Base-by-base conservation (phyloP, 1,140 invertebrate species). In the Rhagoletis zephyria region DNA sequence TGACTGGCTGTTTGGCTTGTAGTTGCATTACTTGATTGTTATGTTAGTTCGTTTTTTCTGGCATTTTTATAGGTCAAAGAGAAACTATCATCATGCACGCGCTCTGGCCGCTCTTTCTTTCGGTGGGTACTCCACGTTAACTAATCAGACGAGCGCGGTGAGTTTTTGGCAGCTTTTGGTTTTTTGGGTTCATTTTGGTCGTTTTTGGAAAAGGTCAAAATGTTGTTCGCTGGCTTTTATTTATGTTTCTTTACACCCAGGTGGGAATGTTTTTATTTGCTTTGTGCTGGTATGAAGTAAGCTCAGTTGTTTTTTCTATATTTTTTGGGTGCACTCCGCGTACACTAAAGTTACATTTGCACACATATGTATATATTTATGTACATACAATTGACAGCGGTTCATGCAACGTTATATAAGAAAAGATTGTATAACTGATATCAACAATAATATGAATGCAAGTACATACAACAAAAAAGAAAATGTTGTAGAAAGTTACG, bases 21-120 rank as follows among this genome's bases (percentile, higher is more conserved):
- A 12, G 74, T 30, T 81, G 74, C 51, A 51, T 56, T 81, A 56
- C 74, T 40, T 81, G 16, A 81, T 59, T 81, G 74, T 81, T 59
- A 81, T 81, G 74, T 51, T 74, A 45, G 70, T 51, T 74, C 12
- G 70, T 45, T 74, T 74, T 74, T 74, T 74, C 5, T 48, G 7
- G 16, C 74, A 81, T 51, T 81, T 81, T 81, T 81, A 81, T 81
- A 81, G 74, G 74, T 81, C 74, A 81, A 81, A 81, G 74, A 81
- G 48, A 81, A 48, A 81, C 74, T 81, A 45, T 81, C 74, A 81
- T 81, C 74, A 9, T 51, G n/a, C 16, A 56, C 45, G 74, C 74
- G 74, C 74, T 56, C 74, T 81, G 5, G 64, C 64, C 48, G 14
- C 45, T 5, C n/a, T 7, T 14, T 51, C 74, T 81, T 51, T 56